Evolutionary conservation across 2,888 invertebrate genomes (phyloP), one percentile per base, ranked within the genome.

Genomic region (Barypeithes pellucidus): DNA sequence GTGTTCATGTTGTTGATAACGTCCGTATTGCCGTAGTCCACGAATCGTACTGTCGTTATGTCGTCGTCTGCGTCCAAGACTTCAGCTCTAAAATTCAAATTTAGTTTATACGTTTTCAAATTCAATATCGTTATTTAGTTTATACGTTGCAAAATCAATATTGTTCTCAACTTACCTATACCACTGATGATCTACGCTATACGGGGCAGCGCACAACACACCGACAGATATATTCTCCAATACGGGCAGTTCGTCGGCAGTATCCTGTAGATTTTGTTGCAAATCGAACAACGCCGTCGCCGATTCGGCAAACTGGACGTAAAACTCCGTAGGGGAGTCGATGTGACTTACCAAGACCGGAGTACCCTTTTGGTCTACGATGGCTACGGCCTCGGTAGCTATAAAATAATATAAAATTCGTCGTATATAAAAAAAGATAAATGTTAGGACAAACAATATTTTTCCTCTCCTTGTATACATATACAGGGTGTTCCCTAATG

Each of bases 131-230:
- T n/a, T n/a, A n/a, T n/a, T n/a, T n/a, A n/a, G n/a, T n/a, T n/a
- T n/a, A n/a, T n/a, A n/a, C n/a, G n/a, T n/a, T 45, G 16, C 5
- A 50, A 22, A 8, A 50, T 50, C 12, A 50, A 50, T 16, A n/a
- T 20, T 41, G 3, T 14, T 41, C 1, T 33, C 11, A 33, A 50
- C 59, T 52, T 65, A 75, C 71, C 80, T 90, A 85, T 98, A 98
- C 98, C 98, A 99, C 76, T 90, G 90, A 45, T 93, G 92, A 82
- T 98, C 96, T 1, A 91, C 92, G 0, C 92, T 90, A 84, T 95
- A 97, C 81, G 93, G 91, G 0, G 97, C 96, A 59, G 92, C 88
- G 79, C 94, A 94, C 0, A 91, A 81, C 0, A 90, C 89, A 7
- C 92, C 91, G 68, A 90, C 87, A 54, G 90, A 89, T 1, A 90